These are phyloP conservation scores for Argentina silus DNA, from an alignment of 2,797 vertebrate genomes.

Conservation along the genomic window DNA sequence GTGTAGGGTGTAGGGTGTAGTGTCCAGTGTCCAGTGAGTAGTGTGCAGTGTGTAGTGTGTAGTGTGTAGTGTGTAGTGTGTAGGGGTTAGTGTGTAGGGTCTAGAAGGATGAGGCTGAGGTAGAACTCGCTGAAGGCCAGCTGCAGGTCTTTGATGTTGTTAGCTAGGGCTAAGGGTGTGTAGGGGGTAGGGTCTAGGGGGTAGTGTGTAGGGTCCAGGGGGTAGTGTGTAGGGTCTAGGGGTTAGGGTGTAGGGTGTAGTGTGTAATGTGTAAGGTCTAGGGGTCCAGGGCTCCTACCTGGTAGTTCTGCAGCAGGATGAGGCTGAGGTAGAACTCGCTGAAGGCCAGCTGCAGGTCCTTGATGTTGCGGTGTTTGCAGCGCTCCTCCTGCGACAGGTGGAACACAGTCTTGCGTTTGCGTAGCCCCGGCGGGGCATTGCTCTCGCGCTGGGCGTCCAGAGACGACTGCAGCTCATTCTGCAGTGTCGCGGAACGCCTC, in stretches of 20 bases:
- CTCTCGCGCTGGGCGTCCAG: slow-evolving; percentile 94
- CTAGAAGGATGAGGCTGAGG: slow-evolving; percentile 94
- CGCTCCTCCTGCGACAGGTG: slow-evolving; percentile 95
- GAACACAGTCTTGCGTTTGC: slow-evolving; percentile 93
- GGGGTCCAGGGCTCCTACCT: slow-evolving; percentile 74
- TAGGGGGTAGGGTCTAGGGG: no score
- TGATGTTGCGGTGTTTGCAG: slow-evolving; percentile 94
- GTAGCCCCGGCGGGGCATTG: slow-evolving; percentile 71
- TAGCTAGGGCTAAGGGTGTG: no score
- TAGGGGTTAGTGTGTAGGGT: neutral
- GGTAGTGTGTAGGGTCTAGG: neutral
- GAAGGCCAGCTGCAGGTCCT: slow-evolving; percentile 98
- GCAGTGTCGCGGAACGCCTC: slow-evolving; percentile 92
- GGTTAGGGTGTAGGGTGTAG: neutral
- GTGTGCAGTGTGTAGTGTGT: no score
- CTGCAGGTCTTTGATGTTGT: slow-evolving; percentile 97
- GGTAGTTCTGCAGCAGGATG: slow-evolving; percentile 96
- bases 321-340: slow-evolving; percentile 99
- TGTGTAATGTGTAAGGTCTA: no score
- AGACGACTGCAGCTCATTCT: slow-evolving; percentile 96
- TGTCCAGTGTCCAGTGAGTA: no score
- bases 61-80: neutral
- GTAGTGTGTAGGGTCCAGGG: no score
- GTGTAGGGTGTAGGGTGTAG: no score
- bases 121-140: slow-evolving; percentile 99